phyloP scores from a whole-genome alignment of 2,113 vertebrate genomes.

The Hystrix cristata region DNA sequence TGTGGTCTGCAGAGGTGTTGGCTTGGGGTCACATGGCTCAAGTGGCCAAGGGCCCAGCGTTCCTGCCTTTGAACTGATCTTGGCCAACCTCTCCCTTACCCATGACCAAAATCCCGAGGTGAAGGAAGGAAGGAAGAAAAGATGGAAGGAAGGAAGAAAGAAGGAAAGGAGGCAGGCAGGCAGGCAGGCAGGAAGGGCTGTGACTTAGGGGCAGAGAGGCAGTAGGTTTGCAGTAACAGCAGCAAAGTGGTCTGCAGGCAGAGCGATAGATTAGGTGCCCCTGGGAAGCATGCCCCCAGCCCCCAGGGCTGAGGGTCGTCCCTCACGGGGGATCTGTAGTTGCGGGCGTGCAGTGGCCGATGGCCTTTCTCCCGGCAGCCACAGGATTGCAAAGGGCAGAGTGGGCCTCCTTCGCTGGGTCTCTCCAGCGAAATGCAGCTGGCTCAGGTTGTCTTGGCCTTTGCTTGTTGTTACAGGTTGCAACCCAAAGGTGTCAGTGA shows the following conservation, averaged over 20 bases:
- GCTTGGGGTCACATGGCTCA: not conserved
- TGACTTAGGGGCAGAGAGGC: not conserved
- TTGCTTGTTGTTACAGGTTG: not conserved
- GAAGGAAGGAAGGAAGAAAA: not conserved
- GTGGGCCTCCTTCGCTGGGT: not conserved
- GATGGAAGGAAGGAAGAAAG: too few species aligned
- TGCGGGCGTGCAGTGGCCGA: accelerated
- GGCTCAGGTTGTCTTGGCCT: not conserved
- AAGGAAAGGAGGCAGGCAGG: too few species aligned
- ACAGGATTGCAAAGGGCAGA: not conserved
- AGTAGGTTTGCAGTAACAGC: not conserved
- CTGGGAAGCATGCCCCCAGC: not conserved
- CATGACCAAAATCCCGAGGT: not conserved
- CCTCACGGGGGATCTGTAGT: not conserved
- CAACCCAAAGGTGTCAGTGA: not conserved
- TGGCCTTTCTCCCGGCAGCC: not conserved
- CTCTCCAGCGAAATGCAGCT: not conserved
- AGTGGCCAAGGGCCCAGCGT: not conserved
- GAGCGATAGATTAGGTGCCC: not conserved
- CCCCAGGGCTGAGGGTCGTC: not conserved
- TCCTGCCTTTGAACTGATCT: not conserved
- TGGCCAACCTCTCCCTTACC: not conserved
- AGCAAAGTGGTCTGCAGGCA: not conserved
- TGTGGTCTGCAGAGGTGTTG: not conserved
- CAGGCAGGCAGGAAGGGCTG: not conserved